phyloP scores from a whole-genome alignment of 1,140 invertebrate genomes.

The Triops cancriformis region DNA sequence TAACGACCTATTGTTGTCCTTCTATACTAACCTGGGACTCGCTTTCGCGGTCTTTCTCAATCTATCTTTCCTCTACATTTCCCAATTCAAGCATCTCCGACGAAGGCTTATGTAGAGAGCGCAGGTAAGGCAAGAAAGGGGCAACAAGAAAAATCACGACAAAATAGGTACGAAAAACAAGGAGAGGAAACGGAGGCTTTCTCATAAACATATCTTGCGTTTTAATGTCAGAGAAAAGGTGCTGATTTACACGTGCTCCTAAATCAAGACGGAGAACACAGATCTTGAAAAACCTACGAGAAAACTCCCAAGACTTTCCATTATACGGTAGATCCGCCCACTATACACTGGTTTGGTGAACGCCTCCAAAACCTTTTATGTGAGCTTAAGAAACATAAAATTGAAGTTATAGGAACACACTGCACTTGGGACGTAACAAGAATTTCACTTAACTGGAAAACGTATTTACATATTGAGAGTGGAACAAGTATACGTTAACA shows the following conservation, averaged over 20 bases:
- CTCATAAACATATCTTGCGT: neutral
- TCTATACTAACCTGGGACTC: neutral
- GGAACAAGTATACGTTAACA: too few species aligned
- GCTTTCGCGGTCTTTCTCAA: too few species aligned
- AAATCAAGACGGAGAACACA: neutral
- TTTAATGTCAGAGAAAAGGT: neutral
- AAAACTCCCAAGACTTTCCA: neutral
- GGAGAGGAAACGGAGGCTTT: neutral
- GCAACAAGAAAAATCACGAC: neutral
- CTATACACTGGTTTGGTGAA: too few species aligned
- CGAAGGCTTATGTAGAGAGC: neutral
- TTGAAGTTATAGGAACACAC: too few species aligned
- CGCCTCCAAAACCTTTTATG: too few species aligned
- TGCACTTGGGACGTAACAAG: too few species aligned
- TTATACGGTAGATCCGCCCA: too few species aligned
- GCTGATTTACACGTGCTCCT: neutral
- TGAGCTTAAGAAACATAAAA: too few species aligned
- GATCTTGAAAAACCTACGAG: neutral
- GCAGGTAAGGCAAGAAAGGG: neutral
- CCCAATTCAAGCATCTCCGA: neutral
- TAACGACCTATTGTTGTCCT: slow-evolving; percentile 10
- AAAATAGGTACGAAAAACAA: neutral
- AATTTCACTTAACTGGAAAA: too few species aligned
- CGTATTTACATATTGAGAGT: too few species aligned
- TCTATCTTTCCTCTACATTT: neutral